These are phyloP conservation scores for Zaprionus lineosus DNA, from an alignment of 2,888 invertebrate species.

Conservation along the genomic window DNA sequence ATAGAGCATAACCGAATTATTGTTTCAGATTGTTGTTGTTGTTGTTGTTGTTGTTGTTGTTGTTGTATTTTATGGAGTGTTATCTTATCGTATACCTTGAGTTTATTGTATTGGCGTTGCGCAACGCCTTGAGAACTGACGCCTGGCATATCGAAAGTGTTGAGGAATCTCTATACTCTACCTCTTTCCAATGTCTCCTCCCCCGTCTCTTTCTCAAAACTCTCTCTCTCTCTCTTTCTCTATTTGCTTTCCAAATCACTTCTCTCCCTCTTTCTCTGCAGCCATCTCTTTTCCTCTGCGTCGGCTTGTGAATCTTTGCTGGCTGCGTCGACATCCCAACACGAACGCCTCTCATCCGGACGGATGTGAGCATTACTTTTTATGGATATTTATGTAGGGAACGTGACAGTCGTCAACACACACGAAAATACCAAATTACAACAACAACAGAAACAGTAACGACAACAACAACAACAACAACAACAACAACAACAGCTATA, in stretches of 20 bases:
- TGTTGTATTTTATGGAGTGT: slow-evolving; percentile 38
- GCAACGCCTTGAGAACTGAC: slow-evolving; percentile 54
- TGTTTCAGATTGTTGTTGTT: slow-evolving; percentile 23
- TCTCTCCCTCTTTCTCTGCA: too few species aligned
- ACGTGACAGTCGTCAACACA: slow-evolving; percentile 66
- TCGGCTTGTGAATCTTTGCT: slow-evolving; percentile 30
- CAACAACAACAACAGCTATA: slow-evolving; percentile 9
- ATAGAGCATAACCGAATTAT: slow-evolving; percentile 48
- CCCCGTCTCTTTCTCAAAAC: not conserved
- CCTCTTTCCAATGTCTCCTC: not conserved
- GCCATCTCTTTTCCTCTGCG: too few species aligned
- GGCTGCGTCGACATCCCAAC: slow-evolving; percentile 49
- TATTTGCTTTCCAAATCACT: not conserved
- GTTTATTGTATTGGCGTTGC: slow-evolving; percentile 56
- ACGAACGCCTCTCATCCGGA: slow-evolving; percentile 70
- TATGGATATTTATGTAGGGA: slow-evolving; percentile 78
- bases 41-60: slow-evolving; percentile 14
- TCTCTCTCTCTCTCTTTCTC: not conserved
- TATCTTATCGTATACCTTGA: slow-evolving; percentile 68
- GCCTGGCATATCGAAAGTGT: slow-evolving; percentile 55
- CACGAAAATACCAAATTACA: slow-evolving; percentile 15
- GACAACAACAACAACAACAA: slow-evolving; percentile 10
- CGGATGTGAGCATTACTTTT: slow-evolving; percentile 78
- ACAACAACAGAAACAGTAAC: slow-evolving; percentile 2
- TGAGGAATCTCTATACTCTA: slow-evolving; percentile 32